Conservation (phyloP, 2,888 invertebrate genomes). For the Sisyra nigra region DNA sequence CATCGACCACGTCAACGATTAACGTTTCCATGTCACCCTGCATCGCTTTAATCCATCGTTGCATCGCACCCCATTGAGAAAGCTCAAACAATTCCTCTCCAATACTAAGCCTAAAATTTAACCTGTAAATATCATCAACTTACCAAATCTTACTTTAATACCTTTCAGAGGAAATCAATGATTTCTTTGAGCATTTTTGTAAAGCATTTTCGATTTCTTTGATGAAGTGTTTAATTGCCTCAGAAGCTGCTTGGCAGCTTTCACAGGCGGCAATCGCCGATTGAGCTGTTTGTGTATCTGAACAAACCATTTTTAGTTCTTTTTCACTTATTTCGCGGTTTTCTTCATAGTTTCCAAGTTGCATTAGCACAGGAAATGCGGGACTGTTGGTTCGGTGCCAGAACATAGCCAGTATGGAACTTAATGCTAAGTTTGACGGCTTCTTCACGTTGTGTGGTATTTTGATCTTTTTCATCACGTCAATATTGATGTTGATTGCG, state of each 20-base stretch:
- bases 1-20: slow-evolving; percentile 1
- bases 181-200: slow-evolving; percentile 3
- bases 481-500: slow-evolving; percentile 4
- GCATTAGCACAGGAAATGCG: too few species aligned
- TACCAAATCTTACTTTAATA: slow-evolving; percentile 2
- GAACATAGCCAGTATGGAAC: slow-evolving; percentile 9
- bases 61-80: slow-evolving; percentile 12
- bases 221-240: slow-evolving; percentile 7
- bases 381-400: slow-evolving; percentile 9
- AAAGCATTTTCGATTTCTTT: slow-evolving; percentile 7
- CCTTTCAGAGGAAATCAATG: slow-evolving; percentile 4
- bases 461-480: not conserved
- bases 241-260: slow-evolving; percentile 7
- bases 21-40: slow-evolving; percentile 9
- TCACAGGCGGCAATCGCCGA: not conserved
- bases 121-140: not conserved
- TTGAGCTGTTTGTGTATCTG: not conserved
- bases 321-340: too few species aligned
- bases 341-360: too few species aligned
- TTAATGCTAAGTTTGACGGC: slow-evolving; percentile 12
- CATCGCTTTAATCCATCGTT: slow-evolving; percentile 10
- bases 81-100: slow-evolving; percentile 10
- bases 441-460: slow-evolving; percentile 10
- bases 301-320: not conserved
- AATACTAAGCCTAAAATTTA: slow-evolving; percentile 5